A percentile compares a stretch with the other conserved stretches of the same genome.
phyloP scores from a whole-genome alignment of 92 coral and sea anemone genomes.

The Heliopora coerulea region DNA sequence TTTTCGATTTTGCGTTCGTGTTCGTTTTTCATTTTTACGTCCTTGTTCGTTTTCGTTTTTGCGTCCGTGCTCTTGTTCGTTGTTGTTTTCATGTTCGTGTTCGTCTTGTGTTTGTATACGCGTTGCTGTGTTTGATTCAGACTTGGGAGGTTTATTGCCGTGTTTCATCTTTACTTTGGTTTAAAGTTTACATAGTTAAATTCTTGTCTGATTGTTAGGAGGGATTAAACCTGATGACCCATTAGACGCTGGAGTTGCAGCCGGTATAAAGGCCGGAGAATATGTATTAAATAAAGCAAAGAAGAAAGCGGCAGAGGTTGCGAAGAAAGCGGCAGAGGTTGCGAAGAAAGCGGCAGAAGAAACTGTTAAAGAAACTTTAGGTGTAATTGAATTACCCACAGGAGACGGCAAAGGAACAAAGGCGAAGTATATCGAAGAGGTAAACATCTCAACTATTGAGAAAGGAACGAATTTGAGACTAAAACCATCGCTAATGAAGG shows the following conservation, averaged over 20 bases:
- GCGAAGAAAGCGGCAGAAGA: slow-evolving; percentile 39
- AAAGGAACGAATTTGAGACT: slow-evolving; percentile 11
- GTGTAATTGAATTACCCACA: slow-evolving; percentile 16
- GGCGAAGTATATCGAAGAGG: slow-evolving; percentile 27
- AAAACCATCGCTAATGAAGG: slow-evolving; percentile 17
- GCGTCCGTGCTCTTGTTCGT: not conserved
- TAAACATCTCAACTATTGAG: slow-evolving; percentile 8
- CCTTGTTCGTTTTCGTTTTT: no score
- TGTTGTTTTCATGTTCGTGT: not conserved
- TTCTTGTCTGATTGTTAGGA: not conserved
- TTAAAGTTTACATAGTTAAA: no score
- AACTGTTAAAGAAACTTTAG: slow-evolving; percentile 23
- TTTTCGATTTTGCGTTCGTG: no score
- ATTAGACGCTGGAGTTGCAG: slow-evolving; percentile 73
- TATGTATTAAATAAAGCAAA: slow-evolving; percentile 76
- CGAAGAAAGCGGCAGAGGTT: slow-evolving; percentile 35
- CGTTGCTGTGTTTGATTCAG: no score
- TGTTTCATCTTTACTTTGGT: no score
- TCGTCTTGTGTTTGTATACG: no score
- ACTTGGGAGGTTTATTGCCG: no score
- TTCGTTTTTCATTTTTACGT: no score
- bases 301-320: slow-evolving; percentile 61
- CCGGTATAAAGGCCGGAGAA: slow-evolving; percentile 80
- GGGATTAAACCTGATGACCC: slow-evolving; percentile 18
- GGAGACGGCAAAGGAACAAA: slow-evolving; percentile 22